These are phyloP conservation scores for Nanorana parkeri DNA, from an alignment of 2,113 vertebrate genomes.

Conservation along the genomic window DNA sequence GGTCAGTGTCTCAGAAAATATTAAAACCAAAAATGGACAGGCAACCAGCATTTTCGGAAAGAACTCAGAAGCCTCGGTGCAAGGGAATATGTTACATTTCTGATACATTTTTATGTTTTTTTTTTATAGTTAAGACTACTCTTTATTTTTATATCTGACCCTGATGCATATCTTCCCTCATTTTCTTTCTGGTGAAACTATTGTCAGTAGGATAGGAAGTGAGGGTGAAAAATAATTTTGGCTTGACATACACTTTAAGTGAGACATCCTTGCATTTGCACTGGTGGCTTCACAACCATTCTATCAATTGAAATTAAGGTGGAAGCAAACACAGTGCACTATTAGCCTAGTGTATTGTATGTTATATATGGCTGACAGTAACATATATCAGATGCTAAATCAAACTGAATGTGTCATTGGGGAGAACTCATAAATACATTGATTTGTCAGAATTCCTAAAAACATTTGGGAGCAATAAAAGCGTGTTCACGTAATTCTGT, in stretches of 20 bases:
- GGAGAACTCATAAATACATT: conserved; percentile 24
- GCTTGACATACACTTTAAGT: neutral
- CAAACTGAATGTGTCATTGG: conserved; percentile 12
- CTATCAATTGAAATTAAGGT: neutral
- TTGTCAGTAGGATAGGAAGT: neutral
- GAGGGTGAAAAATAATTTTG: neutral
- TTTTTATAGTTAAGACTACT: too few species aligned
- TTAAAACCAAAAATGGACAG: too few species aligned
- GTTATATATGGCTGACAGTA: conserved; percentile 9
- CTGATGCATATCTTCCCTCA: too few species aligned
- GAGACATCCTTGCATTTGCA: neutral
- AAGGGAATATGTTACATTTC: too few species aligned
- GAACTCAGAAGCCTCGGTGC: too few species aligned
- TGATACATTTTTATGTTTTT: too few species aligned
- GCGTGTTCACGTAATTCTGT: conserved; percentile 17
- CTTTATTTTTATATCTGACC: too few species aligned
- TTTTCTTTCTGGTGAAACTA: too few species aligned
- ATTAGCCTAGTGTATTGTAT: neutral
- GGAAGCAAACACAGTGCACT: neutral
- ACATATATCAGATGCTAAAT: conserved; percentile 37
- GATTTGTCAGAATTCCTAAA: conserved; percentile 48
- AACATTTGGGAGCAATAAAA: conserved; percentile 35
- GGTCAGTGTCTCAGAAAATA: too few species aligned
- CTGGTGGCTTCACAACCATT: neutral
- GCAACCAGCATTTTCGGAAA: too few species aligned